Evolutionary conservation across 2,113 vertebrate genomes (phyloP), one percentile per base, ranked within the genome.

Genomic region (Hippocampus barbouri): DNA sequence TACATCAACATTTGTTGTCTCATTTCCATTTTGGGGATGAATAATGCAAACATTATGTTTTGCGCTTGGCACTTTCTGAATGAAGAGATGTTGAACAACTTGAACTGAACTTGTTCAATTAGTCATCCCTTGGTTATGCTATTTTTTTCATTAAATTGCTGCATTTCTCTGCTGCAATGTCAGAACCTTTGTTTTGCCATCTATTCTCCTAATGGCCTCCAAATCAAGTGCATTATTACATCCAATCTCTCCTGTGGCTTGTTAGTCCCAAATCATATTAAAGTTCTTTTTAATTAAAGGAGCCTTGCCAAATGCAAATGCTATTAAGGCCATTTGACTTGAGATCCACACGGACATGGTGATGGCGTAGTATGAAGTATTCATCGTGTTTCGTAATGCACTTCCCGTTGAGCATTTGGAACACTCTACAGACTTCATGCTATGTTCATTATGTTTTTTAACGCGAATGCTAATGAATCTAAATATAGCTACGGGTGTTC

Each of bases 401-500:
- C 63, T 11, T 59, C 3, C 15, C 16, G 49, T n/a, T 71, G 20
- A 67, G 54, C 71, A 43, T 60, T 65, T 61, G 43, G 7, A 74
- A 43, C 7, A 6, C 63, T 7, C 45, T 10, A 25, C 5, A 45
- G 41, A 77, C 71, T 81, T 66, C 7, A 68, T 68, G 40, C 38
- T 43, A 62, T 59, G 76, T 78, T 74, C 64, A 66, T 57, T 73
- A 79, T 69, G 23, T 18, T 12, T 34, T 70, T 83, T 56, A 78
- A 77, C 73, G 80, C 73, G 25, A 72, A 76, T 72, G 61, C 66
- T 25, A 75, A 82, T 62, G 63, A 64, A 74, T 81, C 64, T 45
- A 40, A 79, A 81, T 79, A 18, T 45, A 45, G 10, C 2, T 45
- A 45, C 23, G 76, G 65, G 41, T 77, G 66, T 79, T 78, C 78